Base-by-base conservation (phyloP, 2,113 vertebrate genomes). In the Pipa parva region DNA sequence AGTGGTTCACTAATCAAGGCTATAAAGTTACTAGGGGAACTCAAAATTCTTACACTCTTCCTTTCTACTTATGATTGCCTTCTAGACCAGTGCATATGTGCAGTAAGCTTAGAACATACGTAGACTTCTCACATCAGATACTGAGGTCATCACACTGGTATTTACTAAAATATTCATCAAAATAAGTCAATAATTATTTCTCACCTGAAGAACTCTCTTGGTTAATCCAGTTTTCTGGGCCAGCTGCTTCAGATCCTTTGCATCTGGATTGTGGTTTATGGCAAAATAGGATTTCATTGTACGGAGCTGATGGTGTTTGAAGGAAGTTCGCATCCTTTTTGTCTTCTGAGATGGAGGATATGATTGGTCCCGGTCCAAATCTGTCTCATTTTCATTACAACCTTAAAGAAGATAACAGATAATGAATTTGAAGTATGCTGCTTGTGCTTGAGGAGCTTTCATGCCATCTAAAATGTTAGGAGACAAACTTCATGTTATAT, bases 251-350 rank as follows among this genome's bases (percentile, higher is more conserved):
- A 99, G 91, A 84, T 99, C 97, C 92, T 99, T 99, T 84, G 97
- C 97, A 71, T 99, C 97, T 1, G 97, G 97, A 77, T 99, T 99
- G 85, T 99, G 97, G 82, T 99, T 99, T 88, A 99, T 98, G 85
- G 97, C 97, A 76, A 99, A 99, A 85, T 99, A 99, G 80, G 95
- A 98, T 88, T 99, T 99, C 97, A 99, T 99, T 85, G 97, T 98
- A 78, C 97, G 95, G 69, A 99, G 96, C 90, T 99, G 97, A 89
- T 99, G 94, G 80, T 99, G 97, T 80, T 99, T 99, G 82, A 99
- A 99, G 73, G 97, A 99, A 51, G 97, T 99, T 46, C 97, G 89
- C 95, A 99, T 98, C 75, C 97, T 95, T 76, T 99, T 99, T 83
- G 95, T 94, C 86, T 99, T 99, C 90, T 99, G 97, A 8, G 97